A percentile compares a stretch with the other conserved stretches of the same genome.
Evolutionary conservation across 1,140 invertebrate genomes (phyloP).

Genomic region (Drosophila burlai): DNA sequence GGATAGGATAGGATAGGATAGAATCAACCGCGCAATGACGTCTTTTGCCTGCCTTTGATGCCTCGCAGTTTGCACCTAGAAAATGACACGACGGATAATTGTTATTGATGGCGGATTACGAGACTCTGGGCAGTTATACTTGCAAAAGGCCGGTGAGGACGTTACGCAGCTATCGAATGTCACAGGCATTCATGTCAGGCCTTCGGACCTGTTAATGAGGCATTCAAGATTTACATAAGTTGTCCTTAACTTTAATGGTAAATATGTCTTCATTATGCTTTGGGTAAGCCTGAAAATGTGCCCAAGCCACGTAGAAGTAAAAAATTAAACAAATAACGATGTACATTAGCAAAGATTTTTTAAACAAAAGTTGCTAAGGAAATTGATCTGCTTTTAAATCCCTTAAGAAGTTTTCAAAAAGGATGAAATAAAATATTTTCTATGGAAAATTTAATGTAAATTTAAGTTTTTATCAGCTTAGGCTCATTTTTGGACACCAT

Average conservation of each 20-base stretch:
- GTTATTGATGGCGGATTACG: slow-evolving; percentile 78
- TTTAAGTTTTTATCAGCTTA: no score
- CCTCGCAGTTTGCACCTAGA: slow-evolving; percentile 38
- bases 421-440: no score
- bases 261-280: slow-evolving; percentile 11
- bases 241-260: slow-evolving; percentile 5
- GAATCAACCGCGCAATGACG: slow-evolving; percentile 35
- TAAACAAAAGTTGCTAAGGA: background rate
- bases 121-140: slow-evolving; percentile 14
- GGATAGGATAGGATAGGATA: background rate
- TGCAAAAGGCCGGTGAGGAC: background rate
- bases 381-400: background rate
- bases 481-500: no score
- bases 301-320: background rate
- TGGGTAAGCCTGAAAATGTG: background rate
- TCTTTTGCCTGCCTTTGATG: slow-evolving; percentile 66
- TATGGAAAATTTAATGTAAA: no score
- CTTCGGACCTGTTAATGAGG: slow-evolving; percentile 14
- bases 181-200: slow-evolving; percentile 13
- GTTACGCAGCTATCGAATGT: slow-evolving; percentile 7
- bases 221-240: slow-evolving; percentile 1
- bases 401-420: no score
- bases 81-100: slow-evolving; percentile 54
- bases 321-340: background rate
- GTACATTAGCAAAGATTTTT: background rate